These are phyloP conservation scores for Adelognathus sp. DNA, from an alignment of 2,888 invertebrate genomes.

Conservation along the genomic window DNA sequence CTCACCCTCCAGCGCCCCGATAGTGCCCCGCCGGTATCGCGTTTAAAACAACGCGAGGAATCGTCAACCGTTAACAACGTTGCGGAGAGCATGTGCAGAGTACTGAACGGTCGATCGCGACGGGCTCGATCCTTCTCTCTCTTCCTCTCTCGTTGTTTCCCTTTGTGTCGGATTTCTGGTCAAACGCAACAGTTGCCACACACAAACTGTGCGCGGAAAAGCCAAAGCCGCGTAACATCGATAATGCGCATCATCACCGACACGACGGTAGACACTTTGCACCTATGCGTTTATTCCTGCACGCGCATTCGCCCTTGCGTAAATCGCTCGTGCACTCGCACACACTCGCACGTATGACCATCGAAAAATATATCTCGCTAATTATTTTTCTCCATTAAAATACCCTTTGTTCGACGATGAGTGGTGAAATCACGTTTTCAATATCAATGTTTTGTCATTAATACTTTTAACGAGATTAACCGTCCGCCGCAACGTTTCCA, in stretches of 20 bases:
- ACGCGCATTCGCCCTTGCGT: background rate
- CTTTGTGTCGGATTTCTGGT: slow-evolving; percentile 58
- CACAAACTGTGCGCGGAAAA: slow-evolving; percentile 12
- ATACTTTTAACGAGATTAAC: slow-evolving; percentile 42
- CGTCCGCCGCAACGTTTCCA: background rate
- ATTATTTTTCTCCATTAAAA: slow-evolving; percentile 37
- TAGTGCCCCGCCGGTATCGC: slow-evolving; percentile 32
- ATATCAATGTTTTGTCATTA: background rate
- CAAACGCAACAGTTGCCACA: slow-evolving; percentile 28
- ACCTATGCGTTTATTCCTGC: background rate
- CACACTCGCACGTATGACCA: background rate
- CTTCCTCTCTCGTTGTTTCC: slow-evolving; percentile 36
- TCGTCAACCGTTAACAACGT: slow-evolving; percentile 39
- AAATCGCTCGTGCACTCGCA: slow-evolving; percentile 3
- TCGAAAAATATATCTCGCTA: slow-evolving; percentile 9
- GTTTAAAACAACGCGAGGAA: slow-evolving; percentile 49
- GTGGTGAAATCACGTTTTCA: slow-evolving; percentile 3
- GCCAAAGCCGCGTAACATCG: slow-evolving; percentile 35
- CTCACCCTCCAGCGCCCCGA: slow-evolving; percentile 14
- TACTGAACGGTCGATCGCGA: too few relatives aligned
- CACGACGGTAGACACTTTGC: background rate
- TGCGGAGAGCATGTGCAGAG: background rate
- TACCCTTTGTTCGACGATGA: background rate
- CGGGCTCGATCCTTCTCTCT: slow-evolving; percentile 20
- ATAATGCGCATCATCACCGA: slow-evolving; percentile 13